Evolutionary conservation across 1,140 invertebrate species (phyloP).

Genomic region (Philotrypesis tridentata): DNA sequence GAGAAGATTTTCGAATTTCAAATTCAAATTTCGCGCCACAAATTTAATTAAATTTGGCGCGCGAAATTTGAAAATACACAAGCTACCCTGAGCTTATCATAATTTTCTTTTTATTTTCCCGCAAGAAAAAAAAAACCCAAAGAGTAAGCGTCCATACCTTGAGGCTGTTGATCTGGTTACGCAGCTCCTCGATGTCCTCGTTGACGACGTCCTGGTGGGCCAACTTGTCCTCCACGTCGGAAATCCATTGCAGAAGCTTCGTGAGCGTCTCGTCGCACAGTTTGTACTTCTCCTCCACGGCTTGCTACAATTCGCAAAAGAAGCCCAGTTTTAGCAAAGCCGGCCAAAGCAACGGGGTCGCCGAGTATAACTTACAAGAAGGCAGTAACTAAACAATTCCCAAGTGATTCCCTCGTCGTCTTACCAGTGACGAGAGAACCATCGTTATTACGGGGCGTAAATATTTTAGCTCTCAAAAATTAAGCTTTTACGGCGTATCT

Average conservation of each 20-base stretch:
- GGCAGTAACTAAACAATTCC: background rate
- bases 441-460: background rate
- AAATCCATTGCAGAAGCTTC: constrained; percentile 91
- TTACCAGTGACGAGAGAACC: constrained; percentile 62
- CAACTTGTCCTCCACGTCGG: constrained; percentile 88
- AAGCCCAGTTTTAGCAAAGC: constrained; percentile 27
- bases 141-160: too few relatives aligned
- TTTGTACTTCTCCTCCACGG: constrained; percentile 94
- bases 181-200: constrained; percentile 90
- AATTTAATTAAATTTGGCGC: too few relatives aligned
- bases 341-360: background rate
- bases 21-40: too few relatives aligned
- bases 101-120: too few relatives aligned
- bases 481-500: constrained; percentile 67
- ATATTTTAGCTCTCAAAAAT: constrained; percentile 48
- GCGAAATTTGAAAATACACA: too few relatives aligned
- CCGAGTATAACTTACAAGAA: background rate
- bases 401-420: constrained; percentile 57
- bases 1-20: too few relatives aligned
- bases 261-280: constrained; percentile 89
- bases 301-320: constrained; percentile 81
- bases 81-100: too few relatives aligned
- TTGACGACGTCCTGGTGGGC: constrained; percentile 91
- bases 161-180: constrained; percentile 91
- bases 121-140: too few relatives aligned